Base-by-base conservation (phyloP, 1,140 invertebrate genomes). In the Bombus huntii region DNA sequence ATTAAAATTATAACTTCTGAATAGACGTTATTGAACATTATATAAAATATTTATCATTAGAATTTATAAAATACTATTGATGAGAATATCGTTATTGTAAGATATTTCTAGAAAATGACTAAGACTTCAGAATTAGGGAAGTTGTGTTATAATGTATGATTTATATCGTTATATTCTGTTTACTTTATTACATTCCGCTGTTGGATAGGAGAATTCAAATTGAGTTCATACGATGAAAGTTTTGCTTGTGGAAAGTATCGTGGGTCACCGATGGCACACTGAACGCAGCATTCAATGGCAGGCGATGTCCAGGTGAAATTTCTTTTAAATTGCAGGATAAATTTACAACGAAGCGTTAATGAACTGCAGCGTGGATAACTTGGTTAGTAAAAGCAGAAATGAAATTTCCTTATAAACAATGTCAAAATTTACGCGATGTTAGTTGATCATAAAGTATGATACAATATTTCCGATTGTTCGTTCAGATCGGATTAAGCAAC, bases 191-290 rank as follows among this genome's bases (percentile, higher is more conserved):
- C 34, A 22, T 70, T 70, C 34, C 66, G 37, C 10, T 31, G 25
- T 37, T 6, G 34, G 2, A 9, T 15, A 22, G 18, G 37, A 57
- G 25, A 76, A 57, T 75, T 57, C 44, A 6, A 25, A 53, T 57
- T 25, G 74, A 57, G 74, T 57, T 22, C 71, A 31, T 25, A 39
- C 37, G 73, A 85, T 89, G 81, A 75, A 89, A 78, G 59, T 78
- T 78, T 66, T 31, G 39, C 39, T 9, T 9, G 4, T 78, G 76
- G 59, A 78, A 78, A 78, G 76, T 71, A 13, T 22, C 10, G 25
- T 62, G 37, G 59, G n/a, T 81, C 44, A 81, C 34, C 74, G 39
- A 57, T 76, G 47, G 57, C 34, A 34, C 34, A 59, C 47, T 59
- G 74, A 76, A 59, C 39, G 57, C 18, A 65, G 9, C 28, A 57